Base-by-base conservation (phyloP, 1,140 invertebrate genomes). In the Drosophila auraria region DNA sequence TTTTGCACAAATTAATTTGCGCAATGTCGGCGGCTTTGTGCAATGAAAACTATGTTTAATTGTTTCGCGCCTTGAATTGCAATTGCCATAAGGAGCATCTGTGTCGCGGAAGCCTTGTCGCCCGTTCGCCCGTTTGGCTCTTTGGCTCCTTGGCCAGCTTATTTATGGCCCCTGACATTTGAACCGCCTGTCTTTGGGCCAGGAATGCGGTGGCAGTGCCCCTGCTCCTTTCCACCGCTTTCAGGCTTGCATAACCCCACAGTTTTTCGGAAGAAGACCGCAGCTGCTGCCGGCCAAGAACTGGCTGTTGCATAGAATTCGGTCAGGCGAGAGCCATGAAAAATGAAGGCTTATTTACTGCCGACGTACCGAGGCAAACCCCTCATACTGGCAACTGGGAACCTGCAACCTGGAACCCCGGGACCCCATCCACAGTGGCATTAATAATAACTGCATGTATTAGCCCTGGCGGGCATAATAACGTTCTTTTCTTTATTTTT, bases 21-120 rank as follows among this genome's bases (percentile, higher is more conserved):
- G 66, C 86, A 5, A 68, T 86, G 86, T 90, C 87, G 82, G 82
- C 86, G 56, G 69, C 82, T 90, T 91, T 90, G 86, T 90, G 86
- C 87, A 90, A 91, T 90, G 87, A 91, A 90, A 91, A 91, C 86
- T 91, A 90, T 90, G 86, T 90, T 91, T 91, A 90, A 90, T 90
- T 90, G 86, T 91, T 90, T 89, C 75, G 86, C 86, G 86, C 86
- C 86, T 90, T 89, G 68, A 78, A 83, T 87, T 84, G 82, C 82
- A 80, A 47, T 56, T 40, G 69, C 69, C 64, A 80, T 75, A 68
- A 68, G 77, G 50, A 51, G 59, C 45, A 71, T 42, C 53, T 51
- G 68, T 63, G 69, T 62, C 60, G 57, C 72, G 58, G 66, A 60
- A 73, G 69, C 73, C 70, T 58, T 73, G 38, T 66, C 63, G 49